phyloP scores from a whole-genome alignment of 2,797 vertebrate species.

The Luscinia megarhynchos region DNA sequence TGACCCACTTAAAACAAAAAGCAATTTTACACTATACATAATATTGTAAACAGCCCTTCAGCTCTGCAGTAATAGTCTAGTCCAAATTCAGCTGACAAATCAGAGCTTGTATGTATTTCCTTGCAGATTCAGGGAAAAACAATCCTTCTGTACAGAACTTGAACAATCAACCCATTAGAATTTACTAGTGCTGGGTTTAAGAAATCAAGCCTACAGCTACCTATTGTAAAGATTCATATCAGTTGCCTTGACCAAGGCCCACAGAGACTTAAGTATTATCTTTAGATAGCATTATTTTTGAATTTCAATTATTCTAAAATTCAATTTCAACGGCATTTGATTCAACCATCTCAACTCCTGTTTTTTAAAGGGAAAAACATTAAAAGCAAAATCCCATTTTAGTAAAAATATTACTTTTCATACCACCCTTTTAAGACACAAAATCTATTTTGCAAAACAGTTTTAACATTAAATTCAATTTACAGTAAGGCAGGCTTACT shows the following conservation, averaged over 20 bases:
- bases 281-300: background rate
- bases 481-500: background rate
- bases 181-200: background rate
- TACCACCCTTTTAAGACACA: background rate
- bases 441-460: background rate
- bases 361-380: background rate
- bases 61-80: background rate
- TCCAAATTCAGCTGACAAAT: background rate
- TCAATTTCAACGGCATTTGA: rapidly evolving
- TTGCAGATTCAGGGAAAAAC: background rate
- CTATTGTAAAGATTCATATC: background rate
- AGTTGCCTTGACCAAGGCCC: background rate
- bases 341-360: background rate
- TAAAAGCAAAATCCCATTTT: background rate
- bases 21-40: background rate
- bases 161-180: background rate
- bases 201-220: background rate
- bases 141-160: background rate
- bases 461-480: background rate
- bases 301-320: background rate
- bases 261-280: background rate
- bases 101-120: background rate
- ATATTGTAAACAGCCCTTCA: background rate
- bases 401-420: background rate
- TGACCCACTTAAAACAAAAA: slow-evolving; percentile 15